Evolutionary conservation across 1,140 invertebrate genomes (phyloP).

Genomic region (Homarus americanus): DNA sequence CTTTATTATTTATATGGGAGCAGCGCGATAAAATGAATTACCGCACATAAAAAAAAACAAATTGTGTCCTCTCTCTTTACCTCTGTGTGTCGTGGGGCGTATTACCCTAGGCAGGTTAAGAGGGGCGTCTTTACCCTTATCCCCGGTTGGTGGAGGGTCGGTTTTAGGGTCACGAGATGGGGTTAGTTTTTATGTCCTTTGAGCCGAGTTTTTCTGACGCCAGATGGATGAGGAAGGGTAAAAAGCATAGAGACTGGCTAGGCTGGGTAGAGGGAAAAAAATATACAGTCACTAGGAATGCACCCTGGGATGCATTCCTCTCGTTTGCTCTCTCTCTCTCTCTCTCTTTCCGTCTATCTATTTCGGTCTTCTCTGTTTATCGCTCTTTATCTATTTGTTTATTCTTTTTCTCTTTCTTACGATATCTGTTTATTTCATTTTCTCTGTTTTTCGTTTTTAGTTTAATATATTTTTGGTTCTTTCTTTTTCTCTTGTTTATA

Average conservation of each 20-base stretch:
- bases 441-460: too few species aligned
- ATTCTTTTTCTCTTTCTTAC: too few species aligned
- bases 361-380: too few species aligned
- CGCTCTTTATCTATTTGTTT: too few species aligned
- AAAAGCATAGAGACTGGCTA: constrained; percentile 47
- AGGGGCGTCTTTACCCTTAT: background rate
- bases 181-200: constrained; percentile 15
- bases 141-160: background rate
- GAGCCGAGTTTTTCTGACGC: constrained; percentile 29
- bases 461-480: too few species aligned
- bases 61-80: constrained; percentile 43
- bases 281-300: background rate
- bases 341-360: background rate
- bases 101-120: background rate
- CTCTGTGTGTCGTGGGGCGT: background rate
- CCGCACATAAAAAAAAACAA: constrained; percentile 54
- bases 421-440: too few species aligned
- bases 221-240: constrained; percentile 53
- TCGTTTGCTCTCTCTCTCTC: background rate
- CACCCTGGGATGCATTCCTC: constrained; percentile 3
- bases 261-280: background rate
- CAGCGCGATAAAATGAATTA: constrained; percentile 60
- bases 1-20: constrained; percentile 53
- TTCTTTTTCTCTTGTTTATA: too few species aligned
- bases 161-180: background rate